A percentile compares a stretch with the other conserved stretches of the same genome.
Evolutionary conservation across 2,888 invertebrate genomes (phyloP).

Genomic region (Cyrtodaria siliqua): DNA sequence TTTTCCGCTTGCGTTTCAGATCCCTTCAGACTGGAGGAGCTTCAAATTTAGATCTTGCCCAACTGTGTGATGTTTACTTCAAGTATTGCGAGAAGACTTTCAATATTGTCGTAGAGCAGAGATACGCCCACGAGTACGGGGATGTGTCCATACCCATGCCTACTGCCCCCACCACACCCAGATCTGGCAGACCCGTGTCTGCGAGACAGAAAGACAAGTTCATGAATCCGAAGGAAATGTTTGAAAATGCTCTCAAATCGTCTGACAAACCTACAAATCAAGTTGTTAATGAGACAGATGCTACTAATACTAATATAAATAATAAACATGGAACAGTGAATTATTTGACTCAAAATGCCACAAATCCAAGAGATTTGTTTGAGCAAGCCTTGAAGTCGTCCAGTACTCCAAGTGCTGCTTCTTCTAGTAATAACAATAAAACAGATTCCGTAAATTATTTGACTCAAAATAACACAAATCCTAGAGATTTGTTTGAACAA

Average conservation of each 20-base stretch:
- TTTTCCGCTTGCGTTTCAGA: too few species aligned
- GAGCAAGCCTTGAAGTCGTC: constrained; percentile 62
- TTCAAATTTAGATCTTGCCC: constrained; percentile 7
- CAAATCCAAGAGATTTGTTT: constrained; percentile 67
- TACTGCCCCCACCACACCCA: constrained; percentile 68
- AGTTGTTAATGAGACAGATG: background rate
- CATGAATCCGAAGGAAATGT: constrained; percentile 72
- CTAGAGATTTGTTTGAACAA: too few species aligned
- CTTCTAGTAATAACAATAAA: too few species aligned
- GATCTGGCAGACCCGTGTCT: constrained; percentile 65
- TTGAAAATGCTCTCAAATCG: constrained; percentile 67
- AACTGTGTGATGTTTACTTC: constrained; percentile 67
- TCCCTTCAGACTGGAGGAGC: background rate
- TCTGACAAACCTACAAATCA: constrained; percentile 4
- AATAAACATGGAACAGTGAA: background rate
- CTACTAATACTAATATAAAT: background rate
- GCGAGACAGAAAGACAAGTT: constrained; percentile 56
- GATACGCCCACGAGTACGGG: constrained; percentile 83
- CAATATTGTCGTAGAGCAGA: constrained; percentile 77
- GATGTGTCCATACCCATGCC: constrained; percentile 72
- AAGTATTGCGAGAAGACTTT: constrained; percentile 77
- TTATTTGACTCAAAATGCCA: background rate
- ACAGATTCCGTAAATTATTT: too few species aligned
- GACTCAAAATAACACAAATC: too few species aligned
- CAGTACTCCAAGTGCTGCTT: too few species aligned